These are phyloP conservation scores for Pseudopipra pipra DNA, from an alignment of 2,113 vertebrate species.

Conservation along the genomic window DNA sequence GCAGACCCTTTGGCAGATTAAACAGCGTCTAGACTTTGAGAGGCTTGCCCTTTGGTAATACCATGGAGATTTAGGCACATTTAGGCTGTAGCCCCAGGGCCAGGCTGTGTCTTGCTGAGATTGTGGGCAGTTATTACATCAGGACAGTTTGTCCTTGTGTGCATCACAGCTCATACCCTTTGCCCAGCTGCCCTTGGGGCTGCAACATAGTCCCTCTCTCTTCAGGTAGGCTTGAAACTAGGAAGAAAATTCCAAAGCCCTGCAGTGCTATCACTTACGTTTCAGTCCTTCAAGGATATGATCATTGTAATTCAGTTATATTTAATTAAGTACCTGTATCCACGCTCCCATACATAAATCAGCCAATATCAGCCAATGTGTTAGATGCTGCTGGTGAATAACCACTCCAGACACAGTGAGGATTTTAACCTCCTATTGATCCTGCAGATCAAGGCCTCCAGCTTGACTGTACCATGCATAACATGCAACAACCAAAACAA, in stretches of 20 bases:
- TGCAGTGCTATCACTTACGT: accelerated
- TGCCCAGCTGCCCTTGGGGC: not conserved
- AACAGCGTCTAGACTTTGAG: not conserved
- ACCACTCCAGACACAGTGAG: not conserved
- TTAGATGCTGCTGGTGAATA: not conserved
- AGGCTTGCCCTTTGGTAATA: not conserved
- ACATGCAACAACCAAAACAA: not conserved
- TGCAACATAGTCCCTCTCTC: accelerated
- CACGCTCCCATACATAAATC: not conserved
- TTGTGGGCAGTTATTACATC: not conserved
- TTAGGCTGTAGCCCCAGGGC: accelerated
- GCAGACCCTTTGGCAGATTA: not conserved
- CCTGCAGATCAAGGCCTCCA: not conserved
- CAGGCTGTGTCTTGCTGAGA: not conserved
- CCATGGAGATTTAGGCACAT: not conserved
- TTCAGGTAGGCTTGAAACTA: not conserved
- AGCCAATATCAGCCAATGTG: not conserved
- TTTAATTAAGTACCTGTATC: not conserved
- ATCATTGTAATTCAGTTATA: not conserved
- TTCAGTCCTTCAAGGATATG: not conserved
- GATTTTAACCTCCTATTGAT: not conserved
- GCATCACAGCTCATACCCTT: accelerated
- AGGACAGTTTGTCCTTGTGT: not conserved
- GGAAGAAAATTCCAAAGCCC: not conserved
- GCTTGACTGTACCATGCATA: not conserved